phyloP scores from a whole-genome alignment of 1,140 invertebrate genomes.

The Gryllus bimaculatus region DNA sequence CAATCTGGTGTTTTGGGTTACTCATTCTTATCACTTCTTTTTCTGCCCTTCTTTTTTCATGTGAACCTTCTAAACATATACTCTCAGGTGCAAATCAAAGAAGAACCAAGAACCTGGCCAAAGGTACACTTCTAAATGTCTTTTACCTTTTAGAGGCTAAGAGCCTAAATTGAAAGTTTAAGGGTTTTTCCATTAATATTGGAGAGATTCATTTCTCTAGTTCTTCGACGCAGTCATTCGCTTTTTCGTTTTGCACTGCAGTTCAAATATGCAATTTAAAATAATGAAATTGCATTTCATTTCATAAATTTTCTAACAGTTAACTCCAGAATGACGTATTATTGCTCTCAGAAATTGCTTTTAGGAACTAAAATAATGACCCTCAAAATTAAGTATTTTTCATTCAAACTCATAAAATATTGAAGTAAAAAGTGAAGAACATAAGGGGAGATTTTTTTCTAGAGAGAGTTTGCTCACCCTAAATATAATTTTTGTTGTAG shows the following conservation, averaged over 20 bases:
- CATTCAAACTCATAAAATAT: not conserved
- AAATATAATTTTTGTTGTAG: too few relatives aligned
- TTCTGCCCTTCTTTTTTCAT: conserved; percentile 18
- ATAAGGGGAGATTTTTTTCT: too few relatives aligned
- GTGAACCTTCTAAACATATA: conserved; percentile 15
- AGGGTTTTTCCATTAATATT: too few relatives aligned
- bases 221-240: too few relatives aligned
- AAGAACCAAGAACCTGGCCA: conserved; percentile 23
- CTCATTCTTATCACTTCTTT: conserved; percentile 11
- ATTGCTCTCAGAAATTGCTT: not conserved
- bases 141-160: conserved; percentile 3
- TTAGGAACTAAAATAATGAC: not conserved
- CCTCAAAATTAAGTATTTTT: not conserved
- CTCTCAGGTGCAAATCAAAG: conserved; percentile 27
- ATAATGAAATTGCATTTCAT: conserved; percentile 9
- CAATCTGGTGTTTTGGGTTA: conserved; percentile 11
- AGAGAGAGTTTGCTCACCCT: too few relatives aligned
- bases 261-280: not conserved
- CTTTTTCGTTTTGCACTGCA: too few relatives aligned
- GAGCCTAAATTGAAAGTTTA: too few relatives aligned
- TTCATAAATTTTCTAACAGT: too few relatives aligned
- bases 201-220: too few relatives aligned
- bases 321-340: too few relatives aligned
- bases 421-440: too few relatives aligned
- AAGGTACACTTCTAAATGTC: conserved; percentile 24